These are phyloP conservation scores for Idaea straminata DNA, from an alignment of 2,888 invertebrate genomes.

Conservation along the genomic window DNA sequence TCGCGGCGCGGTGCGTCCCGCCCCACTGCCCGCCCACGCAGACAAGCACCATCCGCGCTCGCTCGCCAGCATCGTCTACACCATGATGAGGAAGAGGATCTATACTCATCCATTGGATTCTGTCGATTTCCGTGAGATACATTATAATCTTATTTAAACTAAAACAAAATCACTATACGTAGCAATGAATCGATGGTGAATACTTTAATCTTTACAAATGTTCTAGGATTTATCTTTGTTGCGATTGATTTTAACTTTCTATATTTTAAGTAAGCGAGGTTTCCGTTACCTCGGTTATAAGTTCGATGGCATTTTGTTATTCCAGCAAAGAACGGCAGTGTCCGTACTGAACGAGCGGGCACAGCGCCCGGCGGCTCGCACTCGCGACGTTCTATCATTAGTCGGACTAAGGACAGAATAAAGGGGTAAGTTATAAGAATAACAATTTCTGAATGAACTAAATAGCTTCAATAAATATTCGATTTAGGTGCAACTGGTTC, in stretches of 20 bases:
- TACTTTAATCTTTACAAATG: too few relatives aligned
- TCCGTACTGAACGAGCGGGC: constrained; percentile 37
- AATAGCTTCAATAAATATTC: too few relatives aligned
- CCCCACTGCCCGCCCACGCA: constrained; percentile 79
- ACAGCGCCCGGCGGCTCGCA: constrained; percentile 46
- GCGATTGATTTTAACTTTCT: too few relatives aligned
- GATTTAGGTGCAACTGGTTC: too few relatives aligned
- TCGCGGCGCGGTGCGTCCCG: constrained; percentile 75
- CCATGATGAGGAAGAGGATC: constrained; percentile 89
- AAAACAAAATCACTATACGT: neutral
- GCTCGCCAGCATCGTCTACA: constrained; percentile 92
- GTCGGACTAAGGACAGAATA: constrained; percentile 36
- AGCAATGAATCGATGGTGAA: too few relatives aligned
- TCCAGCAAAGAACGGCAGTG: constrained; percentile 38
- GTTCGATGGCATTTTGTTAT: constrained; percentile 2
- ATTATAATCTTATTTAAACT: neutral
- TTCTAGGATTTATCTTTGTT: too few relatives aligned
- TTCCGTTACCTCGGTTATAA: too few relatives aligned
- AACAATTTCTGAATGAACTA: neutral
- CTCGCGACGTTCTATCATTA: constrained; percentile 46
- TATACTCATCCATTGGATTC: constrained; percentile 58
- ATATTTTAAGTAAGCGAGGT: too few relatives aligned
- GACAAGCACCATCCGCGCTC: constrained; percentile 85
- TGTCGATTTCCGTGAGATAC: constrained; percentile 38
- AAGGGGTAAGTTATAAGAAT: neutral